A percentile compares a stretch with the other conserved stretches of the same genome.
Conservation (phyloP, 2,113 vertebrate species). For the Cacatua alba region DNA sequence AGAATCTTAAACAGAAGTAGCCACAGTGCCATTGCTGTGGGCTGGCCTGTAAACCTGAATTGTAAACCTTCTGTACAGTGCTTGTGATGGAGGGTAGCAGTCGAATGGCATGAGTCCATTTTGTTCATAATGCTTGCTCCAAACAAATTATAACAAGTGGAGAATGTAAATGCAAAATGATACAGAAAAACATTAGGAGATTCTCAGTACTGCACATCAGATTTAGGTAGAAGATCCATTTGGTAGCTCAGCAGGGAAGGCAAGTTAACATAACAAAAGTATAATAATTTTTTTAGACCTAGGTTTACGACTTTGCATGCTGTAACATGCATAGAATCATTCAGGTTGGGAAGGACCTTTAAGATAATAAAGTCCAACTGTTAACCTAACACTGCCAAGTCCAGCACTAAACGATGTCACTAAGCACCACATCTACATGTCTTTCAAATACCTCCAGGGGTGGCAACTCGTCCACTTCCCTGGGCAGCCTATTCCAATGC, state of each 20-base stretch:
- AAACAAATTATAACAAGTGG: neutral
- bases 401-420: neutral
- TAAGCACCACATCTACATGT: neutral
- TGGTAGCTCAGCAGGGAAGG: neutral
- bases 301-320: neutral
- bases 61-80: neutral
- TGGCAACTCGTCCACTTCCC: neutral
- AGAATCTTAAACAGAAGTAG: neutral
- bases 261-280: neutral
- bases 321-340: neutral
- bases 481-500: neutral
- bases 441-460: neutral
- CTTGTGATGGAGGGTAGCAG: neutral
- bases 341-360: neutral
- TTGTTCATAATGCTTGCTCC: neutral
- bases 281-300: neutral
- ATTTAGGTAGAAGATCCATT: neutral
- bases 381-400: neutral
- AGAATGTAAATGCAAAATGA: neutral
- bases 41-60: neutral
- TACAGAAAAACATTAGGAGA: neutral
- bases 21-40: neutral
- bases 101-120: neutral
- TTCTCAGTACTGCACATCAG: neutral
- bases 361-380: neutral